Conservation (phyloP, 2,113 vertebrate genomes). For the Morphnarchus princeps region DNA sequence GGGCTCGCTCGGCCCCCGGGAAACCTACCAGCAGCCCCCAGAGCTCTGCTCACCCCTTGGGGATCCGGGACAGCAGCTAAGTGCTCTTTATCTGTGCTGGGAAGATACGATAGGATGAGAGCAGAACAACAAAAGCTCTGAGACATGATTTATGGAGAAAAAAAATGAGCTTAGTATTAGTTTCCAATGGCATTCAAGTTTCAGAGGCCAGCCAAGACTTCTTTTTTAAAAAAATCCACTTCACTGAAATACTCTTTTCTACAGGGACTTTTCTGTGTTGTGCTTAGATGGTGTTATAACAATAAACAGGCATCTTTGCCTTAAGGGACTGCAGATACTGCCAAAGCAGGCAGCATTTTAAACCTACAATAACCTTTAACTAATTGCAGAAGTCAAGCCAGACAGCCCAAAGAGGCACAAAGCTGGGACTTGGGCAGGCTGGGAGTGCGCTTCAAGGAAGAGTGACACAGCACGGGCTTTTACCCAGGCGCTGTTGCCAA, state of each 20-base stretch:
- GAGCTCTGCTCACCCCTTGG: neutral
- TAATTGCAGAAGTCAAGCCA: slow-evolving; percentile 43
- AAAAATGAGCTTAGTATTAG: neutral
- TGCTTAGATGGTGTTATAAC: slow-evolving; percentile 9
- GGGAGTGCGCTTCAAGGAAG: slow-evolving; percentile 23
- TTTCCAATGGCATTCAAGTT: slow-evolving; percentile 28
- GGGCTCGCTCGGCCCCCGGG: rapidly evolving
- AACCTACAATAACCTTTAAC: slow-evolving; percentile 45
- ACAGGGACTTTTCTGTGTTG: neutral
- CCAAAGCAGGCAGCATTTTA: slow-evolving; percentile 51
- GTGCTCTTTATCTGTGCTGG: neutral
- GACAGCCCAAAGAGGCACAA: neutral
- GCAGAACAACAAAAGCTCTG: neutral
- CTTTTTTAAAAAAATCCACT: neutral
- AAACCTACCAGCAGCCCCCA: neutral
- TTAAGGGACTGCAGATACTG: slow-evolving; percentile 9
- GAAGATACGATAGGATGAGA: neutral
- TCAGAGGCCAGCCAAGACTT: slow-evolving; percentile 19
- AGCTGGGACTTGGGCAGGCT: neutral
- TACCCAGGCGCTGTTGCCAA: slow-evolving; percentile 9
- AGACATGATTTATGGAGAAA: neutral
- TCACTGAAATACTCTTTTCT: slow-evolving; percentile 17
- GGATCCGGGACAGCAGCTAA: neutral
- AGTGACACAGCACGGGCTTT: slow-evolving; percentile 34
- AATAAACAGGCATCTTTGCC: slow-evolving; percentile 55